Evolutionary conservation across 2,888 invertebrate genomes (phyloP).

Genomic region (Euzophera pinguis): DNA sequence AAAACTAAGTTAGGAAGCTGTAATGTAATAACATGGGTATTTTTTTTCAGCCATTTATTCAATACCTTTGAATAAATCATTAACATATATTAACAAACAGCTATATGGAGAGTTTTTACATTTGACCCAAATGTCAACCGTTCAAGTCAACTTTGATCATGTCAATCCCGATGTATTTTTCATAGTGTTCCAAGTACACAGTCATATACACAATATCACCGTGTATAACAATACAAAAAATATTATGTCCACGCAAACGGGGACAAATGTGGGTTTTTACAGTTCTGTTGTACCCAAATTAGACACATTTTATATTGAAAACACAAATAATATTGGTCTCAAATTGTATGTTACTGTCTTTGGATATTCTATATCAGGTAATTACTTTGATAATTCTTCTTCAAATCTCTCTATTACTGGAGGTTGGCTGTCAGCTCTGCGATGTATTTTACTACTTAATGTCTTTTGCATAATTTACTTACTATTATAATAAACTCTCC

Average conservation of each 20-base stretch:
- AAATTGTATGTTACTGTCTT: slow-evolving; percentile 72
- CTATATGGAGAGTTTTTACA: slow-evolving; percentile 45
- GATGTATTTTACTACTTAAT: no score
- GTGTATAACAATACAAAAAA: slow-evolving; percentile 61
- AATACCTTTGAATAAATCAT: slow-evolving; percentile 49
- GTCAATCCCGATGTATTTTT: slow-evolving; percentile 71
- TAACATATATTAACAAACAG: slow-evolving; percentile 42
- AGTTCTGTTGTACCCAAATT: slow-evolving; percentile 35
- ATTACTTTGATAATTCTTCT: no score
- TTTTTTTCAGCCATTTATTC: slow-evolving; percentile 48
- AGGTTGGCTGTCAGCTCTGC: no score
- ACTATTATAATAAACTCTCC: no score
- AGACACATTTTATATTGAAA: slow-evolving; percentile 60
- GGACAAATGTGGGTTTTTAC: slow-evolving; percentile 82
- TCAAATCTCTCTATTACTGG: no score
- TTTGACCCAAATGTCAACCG: slow-evolving; percentile 39
- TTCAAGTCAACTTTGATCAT: slow-evolving; percentile 59
- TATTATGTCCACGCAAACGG: slow-evolving; percentile 59
- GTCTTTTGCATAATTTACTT: no score
- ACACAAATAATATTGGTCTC: slow-evolving; percentile 52
- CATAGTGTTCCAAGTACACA: slow-evolving; percentile 83
- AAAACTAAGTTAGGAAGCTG: no score
- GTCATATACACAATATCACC: slow-evolving; percentile 76
- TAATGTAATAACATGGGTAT: neutral
- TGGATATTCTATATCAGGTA: slow-evolving; percentile 73